Conservation (phyloP, 2,113 vertebrate species). For the Synchiropus splendidus region DNA sequence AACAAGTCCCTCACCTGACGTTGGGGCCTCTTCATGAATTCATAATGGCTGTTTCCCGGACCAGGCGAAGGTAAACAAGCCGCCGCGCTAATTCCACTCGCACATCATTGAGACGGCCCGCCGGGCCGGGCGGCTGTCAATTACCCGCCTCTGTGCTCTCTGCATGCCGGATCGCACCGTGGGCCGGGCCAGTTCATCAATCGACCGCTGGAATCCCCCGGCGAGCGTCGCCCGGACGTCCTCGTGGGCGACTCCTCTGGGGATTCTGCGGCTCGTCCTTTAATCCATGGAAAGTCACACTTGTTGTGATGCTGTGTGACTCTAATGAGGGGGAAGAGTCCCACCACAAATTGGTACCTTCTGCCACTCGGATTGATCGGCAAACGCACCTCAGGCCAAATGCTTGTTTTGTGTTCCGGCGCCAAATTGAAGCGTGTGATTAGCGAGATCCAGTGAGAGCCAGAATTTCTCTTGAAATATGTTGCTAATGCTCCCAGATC, state of each 20-base stretch:
- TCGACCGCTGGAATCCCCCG: constrained; percentile 46
- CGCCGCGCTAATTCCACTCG: constrained; percentile 16
- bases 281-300: constrained; percentile 4
- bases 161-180: constrained; percentile 26
- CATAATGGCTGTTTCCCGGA: too few species aligned
- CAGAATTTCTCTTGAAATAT: constrained; percentile 14
- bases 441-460: constrained; percentile 4
- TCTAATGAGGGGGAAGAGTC: constrained; percentile 36
- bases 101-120: constrained; percentile 37
- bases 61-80: constrained; percentile 15
- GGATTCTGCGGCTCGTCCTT: too few species aligned
- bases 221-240: too few species aligned
- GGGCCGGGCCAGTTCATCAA: constrained; percentile 54
- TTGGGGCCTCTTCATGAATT: constrained; percentile 1
- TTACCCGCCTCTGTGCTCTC: constrained; percentile 21
- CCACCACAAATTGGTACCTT: constrained; percentile 37
- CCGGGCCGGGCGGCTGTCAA: constrained; percentile 40
- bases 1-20: constrained; percentile 1
- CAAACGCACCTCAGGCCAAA: constrained; percentile 23
- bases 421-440: constrained; percentile 35
- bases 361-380: constrained; percentile 27
- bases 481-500: too few species aligned
- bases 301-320: constrained; percentile 30
- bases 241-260: too few species aligned
- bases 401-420: constrained; percentile 28